A percentile compares a stretch with the other conserved stretches of the same genome.
Evolutionary conservation across 2,113 vertebrate species (phyloP).

Genomic region (Tyrannus savana): DNA sequence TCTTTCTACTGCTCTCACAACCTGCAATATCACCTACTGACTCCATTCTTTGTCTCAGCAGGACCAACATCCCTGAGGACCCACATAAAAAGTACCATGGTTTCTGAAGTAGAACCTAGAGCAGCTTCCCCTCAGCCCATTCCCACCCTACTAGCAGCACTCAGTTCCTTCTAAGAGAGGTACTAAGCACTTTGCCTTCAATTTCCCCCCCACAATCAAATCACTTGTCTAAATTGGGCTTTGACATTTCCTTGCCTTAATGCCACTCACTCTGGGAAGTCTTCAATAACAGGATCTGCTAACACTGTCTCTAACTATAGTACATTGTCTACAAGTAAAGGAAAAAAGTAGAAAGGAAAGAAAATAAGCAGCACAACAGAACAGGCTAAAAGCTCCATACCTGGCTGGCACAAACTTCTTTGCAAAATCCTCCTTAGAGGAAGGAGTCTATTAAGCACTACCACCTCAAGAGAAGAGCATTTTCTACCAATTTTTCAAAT

Average conservation of each 20-base stretch:
- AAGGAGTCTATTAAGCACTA: background rate
- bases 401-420: background rate
- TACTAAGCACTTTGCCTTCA: background rate
- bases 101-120: background rate
- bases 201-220: background rate
- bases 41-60: background rate
- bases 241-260: constrained; percentile 41
- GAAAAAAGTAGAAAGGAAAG: background rate
- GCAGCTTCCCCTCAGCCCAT: background rate
- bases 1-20: background rate
- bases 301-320: background rate
- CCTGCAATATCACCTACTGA: background rate
- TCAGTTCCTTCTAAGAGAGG: background rate
- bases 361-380: background rate
- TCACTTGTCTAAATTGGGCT: constrained; percentile 22
- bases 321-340: background rate
- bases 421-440: background rate
- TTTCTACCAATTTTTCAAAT: background rate
- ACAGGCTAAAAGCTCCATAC: background rate
- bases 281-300: background rate
- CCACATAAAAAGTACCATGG: background rate
- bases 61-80: background rate
- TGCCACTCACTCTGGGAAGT: background rate
- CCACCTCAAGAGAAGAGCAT: background rate
- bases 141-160: background rate